Conservation (phyloP, 2,113 vertebrate species). For the Lagopus leucura region DNA sequence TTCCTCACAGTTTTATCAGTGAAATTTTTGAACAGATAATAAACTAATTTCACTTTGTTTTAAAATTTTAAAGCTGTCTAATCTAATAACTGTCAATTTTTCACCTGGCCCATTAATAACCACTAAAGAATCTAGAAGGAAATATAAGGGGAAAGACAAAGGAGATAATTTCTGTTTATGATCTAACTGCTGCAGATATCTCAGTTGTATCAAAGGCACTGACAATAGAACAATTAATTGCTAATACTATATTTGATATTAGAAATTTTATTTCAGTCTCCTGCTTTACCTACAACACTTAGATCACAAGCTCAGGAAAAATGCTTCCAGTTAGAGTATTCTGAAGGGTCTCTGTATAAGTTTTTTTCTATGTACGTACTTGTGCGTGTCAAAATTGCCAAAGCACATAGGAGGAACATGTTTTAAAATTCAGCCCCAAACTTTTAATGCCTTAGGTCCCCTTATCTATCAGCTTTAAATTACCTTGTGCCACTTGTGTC, state of each 20-base stretch:
- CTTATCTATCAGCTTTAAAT: conserved; percentile 39
- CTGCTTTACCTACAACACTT: not conserved
- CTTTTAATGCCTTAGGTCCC: not conserved
- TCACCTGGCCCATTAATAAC: not conserved
- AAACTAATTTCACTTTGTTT: not conserved
- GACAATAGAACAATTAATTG: not conserved
- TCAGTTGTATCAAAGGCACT: not conserved
- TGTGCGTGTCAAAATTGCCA: not conserved
- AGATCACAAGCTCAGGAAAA: not conserved
- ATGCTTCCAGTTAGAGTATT: not conserved
- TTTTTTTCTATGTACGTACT: not conserved
- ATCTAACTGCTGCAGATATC: not conserved
- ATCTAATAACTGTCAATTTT: not conserved
- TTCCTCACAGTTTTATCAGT: not conserved
- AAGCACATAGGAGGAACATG: not conserved
- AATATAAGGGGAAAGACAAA: not conserved
- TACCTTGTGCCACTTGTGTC: conserved; percentile 2
- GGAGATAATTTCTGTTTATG: not conserved
- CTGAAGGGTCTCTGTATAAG: not conserved
- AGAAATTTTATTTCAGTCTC: not conserved
- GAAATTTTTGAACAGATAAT: not conserved
- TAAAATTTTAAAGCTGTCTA: not conserved
- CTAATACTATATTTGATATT: not conserved
- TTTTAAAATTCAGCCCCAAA: not conserved
- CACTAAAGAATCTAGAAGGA: not conserved